Base-by-base conservation (phyloP, 2,888 invertebrate species). In the Neoscelio sp. region DNA sequence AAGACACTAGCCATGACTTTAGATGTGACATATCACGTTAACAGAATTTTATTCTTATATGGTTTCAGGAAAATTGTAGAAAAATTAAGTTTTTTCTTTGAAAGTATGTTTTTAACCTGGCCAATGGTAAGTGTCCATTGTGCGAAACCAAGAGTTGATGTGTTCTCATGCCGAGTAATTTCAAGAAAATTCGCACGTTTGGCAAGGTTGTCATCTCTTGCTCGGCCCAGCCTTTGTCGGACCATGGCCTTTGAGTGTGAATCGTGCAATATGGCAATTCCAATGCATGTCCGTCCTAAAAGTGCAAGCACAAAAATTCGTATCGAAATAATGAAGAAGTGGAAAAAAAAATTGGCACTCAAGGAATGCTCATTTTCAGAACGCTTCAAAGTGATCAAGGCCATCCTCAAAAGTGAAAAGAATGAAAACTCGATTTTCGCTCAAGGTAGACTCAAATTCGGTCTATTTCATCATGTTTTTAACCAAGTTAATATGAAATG, bases 111-210 rank as follows among this genome's bases (percentile, higher is more conserved):
- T n/a, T n/a, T n/a, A n/a, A 96, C 96, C 96, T 96, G 83, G 95
- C 93, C 70, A 97, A 90, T 0, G 96, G 96, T 88, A 97, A 90
- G 73, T 93, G 93, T 28, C 96, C 96, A 84, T 94, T 93, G 88
- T 97, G 97, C 13, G 93, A 92, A 77, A 94, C 93, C 74, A 97
- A 87, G 82, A 97, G 90, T 50, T 92, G 91, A 84, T 94, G 93
- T 64, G 96, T 92, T 82, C 95, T 94, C 20, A 92, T 91, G 0
- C 93, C 91, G 79, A 97, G 93, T 44, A 92, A 86, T 62, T 94
- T 92, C 44, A 97, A 87, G 7, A 92, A 91, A 50, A 94, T 91
- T 70, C 89, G 90, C 0, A 95, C 92, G 46, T 93, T 93, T 0
- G 94, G 94, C 46, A 93, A 89, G 1, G 93, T 92, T 30, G 93